phyloP scores from a whole-genome alignment of 2,797 vertebrate genomes.

The Lepus oiostolus region DNA sequence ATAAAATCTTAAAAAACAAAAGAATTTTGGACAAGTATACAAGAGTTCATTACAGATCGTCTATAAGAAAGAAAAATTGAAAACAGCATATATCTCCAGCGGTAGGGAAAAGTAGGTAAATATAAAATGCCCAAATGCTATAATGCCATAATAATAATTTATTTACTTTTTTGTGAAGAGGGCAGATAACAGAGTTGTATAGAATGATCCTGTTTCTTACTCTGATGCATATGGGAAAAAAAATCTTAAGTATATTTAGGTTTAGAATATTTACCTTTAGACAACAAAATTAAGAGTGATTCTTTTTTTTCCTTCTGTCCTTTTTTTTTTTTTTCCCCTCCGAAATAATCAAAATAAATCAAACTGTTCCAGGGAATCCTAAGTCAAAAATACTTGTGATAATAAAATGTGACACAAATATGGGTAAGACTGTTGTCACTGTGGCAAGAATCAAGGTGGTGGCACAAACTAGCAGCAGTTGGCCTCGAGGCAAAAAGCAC shows the following conservation, averaged over 20 bases:
- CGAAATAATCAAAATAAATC: not conserved
- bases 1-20: too few relatives aligned
- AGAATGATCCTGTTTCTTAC: not conserved
- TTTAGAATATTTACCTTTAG: not conserved
- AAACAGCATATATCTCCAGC: not conserved
- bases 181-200: not conserved
- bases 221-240: not conserved
- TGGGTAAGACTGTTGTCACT: not conserved
- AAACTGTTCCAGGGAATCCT: not conserved
- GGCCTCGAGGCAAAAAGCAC: too few relatives aligned
- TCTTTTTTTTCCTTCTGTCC: not conserved
- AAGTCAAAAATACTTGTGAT: not conserved
- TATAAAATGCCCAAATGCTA: not conserved
- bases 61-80: constrained; percentile 17
- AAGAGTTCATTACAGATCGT: not conserved
- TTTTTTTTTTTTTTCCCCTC: not conserved
- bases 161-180: not conserved
- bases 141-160: not conserved
- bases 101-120: constrained; percentile 14
- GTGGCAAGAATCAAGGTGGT: not conserved
- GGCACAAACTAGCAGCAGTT: not conserved
- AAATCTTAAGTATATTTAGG: not conserved
- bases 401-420: not conserved
- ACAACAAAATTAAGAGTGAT: not conserved
- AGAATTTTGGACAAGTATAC: not conserved